Percentiles rank a stretch among this genome's conserved stretches.
phyloP scores from a whole-genome alignment of 2,888 invertebrate genomes.

The Lasioglossum marginatum region DNA sequence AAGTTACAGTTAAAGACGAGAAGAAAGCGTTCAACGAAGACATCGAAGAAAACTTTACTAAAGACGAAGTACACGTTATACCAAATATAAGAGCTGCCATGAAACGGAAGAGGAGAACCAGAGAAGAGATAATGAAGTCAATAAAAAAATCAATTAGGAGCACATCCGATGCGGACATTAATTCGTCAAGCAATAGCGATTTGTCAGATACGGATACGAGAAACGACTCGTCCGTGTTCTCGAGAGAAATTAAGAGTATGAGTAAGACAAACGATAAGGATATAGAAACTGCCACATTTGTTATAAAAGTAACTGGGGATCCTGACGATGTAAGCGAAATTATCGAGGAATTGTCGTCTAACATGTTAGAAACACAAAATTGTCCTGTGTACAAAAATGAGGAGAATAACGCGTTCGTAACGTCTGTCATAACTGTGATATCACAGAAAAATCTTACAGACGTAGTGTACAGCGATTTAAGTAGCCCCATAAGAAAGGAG shows the following conservation, averaged over 20 bases:
- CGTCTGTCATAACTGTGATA: conserved; percentile 73
- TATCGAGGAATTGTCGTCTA: conserved; percentile 71
- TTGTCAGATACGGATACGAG: conserved; percentile 40
- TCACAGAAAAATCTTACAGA: conserved; percentile 42
- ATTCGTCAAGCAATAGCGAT: conserved; percentile 56
- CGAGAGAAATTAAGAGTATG: neutral
- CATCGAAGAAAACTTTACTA: conserved; percentile 61
- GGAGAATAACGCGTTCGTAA: conserved; percentile 63
- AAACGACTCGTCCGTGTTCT: conserved; percentile 34
- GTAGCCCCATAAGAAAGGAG: conserved; percentile 27
- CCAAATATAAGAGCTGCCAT: conserved; percentile 62
- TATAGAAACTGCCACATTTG: conserved; percentile 62
- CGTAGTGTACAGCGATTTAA: conserved; percentile 16
- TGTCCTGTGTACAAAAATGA: conserved; percentile 25
- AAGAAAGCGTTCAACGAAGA: conserved; percentile 61
- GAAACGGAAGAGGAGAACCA: conserved; percentile 63
- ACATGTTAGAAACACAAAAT: conserved; percentile 45
- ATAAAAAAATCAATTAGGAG: conserved; percentile 67
- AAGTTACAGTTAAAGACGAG: conserved; percentile 52
- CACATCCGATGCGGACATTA: conserved; percentile 52
- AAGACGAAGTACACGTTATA: conserved; percentile 61
- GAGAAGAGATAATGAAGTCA: conserved; percentile 69
- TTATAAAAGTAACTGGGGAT: conserved; percentile 77
- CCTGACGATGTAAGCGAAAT: conserved; percentile 78
- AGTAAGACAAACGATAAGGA: conserved; percentile 13